These are phyloP conservation scores for Coptodon bakossiorum DNA, from an alignment of 2,113 vertebrate genomes.

Conservation along the genomic window DNA sequence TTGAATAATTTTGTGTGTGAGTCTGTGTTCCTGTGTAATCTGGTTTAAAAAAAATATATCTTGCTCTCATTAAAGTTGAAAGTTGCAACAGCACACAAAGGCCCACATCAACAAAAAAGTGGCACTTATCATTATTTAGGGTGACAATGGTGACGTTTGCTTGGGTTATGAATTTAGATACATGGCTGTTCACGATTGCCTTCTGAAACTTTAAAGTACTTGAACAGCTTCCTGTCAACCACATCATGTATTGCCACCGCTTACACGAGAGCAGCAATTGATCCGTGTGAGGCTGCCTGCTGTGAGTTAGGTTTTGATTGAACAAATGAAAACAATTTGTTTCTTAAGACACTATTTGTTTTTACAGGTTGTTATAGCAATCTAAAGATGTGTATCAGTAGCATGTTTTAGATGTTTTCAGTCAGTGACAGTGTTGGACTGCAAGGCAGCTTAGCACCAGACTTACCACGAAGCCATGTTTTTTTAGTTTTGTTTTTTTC, in stretches of 20 bases:
- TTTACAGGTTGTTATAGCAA: neutral
- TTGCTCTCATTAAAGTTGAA: neutral
- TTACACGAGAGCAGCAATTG: neutral
- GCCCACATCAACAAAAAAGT: neutral
- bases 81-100: neutral
- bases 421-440: neutral
- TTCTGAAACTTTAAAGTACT: neutral
- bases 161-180: neutral
- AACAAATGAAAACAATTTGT: neutral
- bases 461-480: neutral
- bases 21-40: neutral
- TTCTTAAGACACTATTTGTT: neutral
- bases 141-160: neutral
- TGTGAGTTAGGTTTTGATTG: neutral
- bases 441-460: neutral
- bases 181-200: neutral
- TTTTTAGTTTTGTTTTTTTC: accelerated
- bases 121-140: neutral
- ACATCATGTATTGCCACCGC: neutral
- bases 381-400: neutral
- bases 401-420: neutral
- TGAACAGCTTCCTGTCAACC: neutral
- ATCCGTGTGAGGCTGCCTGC: neutral
- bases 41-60: neutral
- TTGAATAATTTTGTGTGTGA: neutral